Conservation (phyloP, 2,797 vertebrate species). For the Urocyon cinereoargenteus region DNA sequence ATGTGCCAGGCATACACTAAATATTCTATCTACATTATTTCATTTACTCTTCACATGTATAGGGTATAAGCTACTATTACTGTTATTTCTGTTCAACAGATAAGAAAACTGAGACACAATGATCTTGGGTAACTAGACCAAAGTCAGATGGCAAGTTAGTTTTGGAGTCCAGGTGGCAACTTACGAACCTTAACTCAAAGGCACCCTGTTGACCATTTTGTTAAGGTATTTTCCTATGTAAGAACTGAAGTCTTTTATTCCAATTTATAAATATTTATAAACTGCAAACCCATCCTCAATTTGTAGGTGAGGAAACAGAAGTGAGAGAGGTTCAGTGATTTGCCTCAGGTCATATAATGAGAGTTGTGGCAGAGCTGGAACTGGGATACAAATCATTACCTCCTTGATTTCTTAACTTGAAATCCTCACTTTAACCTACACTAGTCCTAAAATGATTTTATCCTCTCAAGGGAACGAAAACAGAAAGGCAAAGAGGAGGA, state of each 20-base stretch:
- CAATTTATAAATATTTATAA: constrained; percentile 31
- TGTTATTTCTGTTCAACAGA: neutral
- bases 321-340: constrained; percentile 30
- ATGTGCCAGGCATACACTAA: neutral
- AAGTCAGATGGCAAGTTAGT: neutral
- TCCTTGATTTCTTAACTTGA: constrained; percentile 54
- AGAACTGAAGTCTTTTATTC: neutral
- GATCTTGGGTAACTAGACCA: neutral
- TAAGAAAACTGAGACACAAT: neutral
- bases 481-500: neutral
- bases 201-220: neutral
- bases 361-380: neutral
- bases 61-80: neutral
- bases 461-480: neutral
- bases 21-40: neutral
- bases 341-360: neutral
- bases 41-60: neutral
- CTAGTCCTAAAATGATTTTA: constrained; percentile 15
- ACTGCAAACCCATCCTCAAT: constrained; percentile 22
- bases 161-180: neutral
- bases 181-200: neutral
- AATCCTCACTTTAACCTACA: constrained; percentile 30
- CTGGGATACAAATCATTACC: neutral
- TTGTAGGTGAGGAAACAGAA: constrained; percentile 56
- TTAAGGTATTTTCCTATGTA: neutral